These are phyloP conservation scores for Zele albiditarsus DNA, from an alignment of 2,888 invertebrate genomes.

Conservation along the genomic window DNA sequence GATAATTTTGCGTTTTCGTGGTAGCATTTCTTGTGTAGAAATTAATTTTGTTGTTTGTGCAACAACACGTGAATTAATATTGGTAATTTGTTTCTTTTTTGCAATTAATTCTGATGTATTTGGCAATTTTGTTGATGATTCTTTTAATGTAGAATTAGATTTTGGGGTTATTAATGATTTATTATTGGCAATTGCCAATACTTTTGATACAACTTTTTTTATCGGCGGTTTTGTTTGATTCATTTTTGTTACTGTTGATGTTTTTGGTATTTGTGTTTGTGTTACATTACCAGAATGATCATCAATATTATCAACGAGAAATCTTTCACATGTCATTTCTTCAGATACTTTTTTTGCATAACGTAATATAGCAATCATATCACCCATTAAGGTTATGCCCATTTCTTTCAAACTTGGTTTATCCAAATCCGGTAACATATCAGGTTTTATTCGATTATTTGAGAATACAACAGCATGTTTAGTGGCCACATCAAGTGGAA, in stretches of 20 bases:
- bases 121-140: conserved; percentile 4
- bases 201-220: conserved; percentile 60
- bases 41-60: neutral
- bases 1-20: conserved; percentile 59
- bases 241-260: conserved; percentile 19
- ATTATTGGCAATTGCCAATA: conserved; percentile 41
- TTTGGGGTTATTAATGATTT: conserved; percentile 51
- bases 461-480: conserved; percentile 90
- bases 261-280: conserved; percentile 21
- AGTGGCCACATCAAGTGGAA: conserved; percentile 85
- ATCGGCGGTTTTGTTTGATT: conserved; percentile 48
- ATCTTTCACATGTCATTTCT: conserved; percentile 71
- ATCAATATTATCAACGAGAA: conserved; percentile 67
- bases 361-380: conserved; percentile 79
- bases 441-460: conserved; percentile 88
- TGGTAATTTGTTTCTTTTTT: conserved; percentile 24
- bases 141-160: conserved; percentile 45
- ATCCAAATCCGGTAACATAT: conserved; percentile 89
- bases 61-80: conserved; percentile 32
- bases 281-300: conserved; percentile 39
- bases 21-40: conserved; percentile 46
- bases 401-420: conserved; percentile 91
- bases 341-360: conserved; percentile 78
- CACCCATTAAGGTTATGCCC: conserved; percentile 84
- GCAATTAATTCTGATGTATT: neutral